Conservation (phyloP, 1,140 invertebrate genomes). For the Cydia strobilella region DNA sequence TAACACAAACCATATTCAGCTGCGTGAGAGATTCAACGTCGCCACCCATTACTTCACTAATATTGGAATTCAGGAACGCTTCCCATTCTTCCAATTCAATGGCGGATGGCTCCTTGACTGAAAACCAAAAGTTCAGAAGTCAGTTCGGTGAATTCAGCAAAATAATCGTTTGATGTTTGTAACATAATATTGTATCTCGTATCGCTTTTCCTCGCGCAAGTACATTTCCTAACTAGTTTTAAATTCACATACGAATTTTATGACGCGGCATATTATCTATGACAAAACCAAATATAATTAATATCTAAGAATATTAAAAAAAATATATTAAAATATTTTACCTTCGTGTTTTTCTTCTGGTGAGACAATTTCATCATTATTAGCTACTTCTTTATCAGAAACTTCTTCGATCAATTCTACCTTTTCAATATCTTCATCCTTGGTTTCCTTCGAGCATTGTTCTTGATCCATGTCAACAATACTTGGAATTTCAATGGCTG, state of each 20-base stretch:
- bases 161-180: too few relatives aligned
- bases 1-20: conserved; percentile 82
- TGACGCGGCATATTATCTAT: neutral
- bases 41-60: conserved; percentile 86
- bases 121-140: conserved; percentile 43
- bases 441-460: conserved; percentile 67
- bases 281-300: neutral
- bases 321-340: neutral
- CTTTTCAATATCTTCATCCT: conserved; percentile 72
- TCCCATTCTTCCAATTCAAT: conserved; percentile 93
- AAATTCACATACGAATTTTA: neutral
- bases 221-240: too few relatives aligned
- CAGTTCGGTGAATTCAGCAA: neutral
- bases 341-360: conserved; percentile 63
- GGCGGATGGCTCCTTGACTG: conserved; percentile 79
- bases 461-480: conserved; percentile 53
- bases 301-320: neutral
- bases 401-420: conserved; percentile 70
- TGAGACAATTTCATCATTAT: conserved; percentile 67
- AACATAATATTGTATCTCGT: too few relatives aligned
- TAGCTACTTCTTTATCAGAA: conserved; percentile 60
- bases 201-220: too few relatives aligned
- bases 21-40: conserved; percentile 87
- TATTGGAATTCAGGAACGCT: conserved; percentile 85
- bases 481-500: conserved; percentile 62